phyloP scores from a whole-genome alignment of 2,113 vertebrate genomes.

The Chauna torquata region DNA sequence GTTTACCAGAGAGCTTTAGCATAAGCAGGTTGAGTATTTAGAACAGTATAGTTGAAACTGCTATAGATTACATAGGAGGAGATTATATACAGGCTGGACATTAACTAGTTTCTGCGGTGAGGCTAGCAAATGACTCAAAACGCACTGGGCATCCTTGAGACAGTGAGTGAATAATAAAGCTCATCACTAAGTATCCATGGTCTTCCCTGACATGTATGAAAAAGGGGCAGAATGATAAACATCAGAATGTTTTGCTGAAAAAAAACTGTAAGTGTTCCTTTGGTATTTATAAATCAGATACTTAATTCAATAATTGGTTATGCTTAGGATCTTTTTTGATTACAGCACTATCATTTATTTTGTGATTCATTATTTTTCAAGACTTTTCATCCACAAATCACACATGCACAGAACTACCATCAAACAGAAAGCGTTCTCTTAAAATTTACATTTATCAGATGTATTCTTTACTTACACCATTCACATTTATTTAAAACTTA shows the following conservation, averaged over 20 bases:
- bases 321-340: background rate
- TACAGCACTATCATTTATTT: background rate
- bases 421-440: background rate
- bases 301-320: background rate
- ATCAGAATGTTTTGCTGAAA: background rate
- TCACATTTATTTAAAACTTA: background rate
- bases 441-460: background rate
- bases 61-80: too few relatives aligned
- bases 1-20: background rate
- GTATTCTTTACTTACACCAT: background rate
- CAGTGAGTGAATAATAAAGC: background rate
- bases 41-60: background rate
- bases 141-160: background rate
- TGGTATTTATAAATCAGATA: background rate
- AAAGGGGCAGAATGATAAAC: background rate
- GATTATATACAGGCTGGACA: background rate
- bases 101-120: background rate
- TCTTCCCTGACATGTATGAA: background rate
- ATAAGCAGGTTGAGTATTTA: background rate
- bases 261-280: background rate
- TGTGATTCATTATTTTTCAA: background rate
- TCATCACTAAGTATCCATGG: background rate
- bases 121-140: background rate
- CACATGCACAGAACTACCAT: background rate
- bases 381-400: background rate